Evolutionary conservation across 1,140 invertebrate species (phyloP), one percentile per base, ranked within the genome.

Genomic region (Microplitis mediator): DNA sequence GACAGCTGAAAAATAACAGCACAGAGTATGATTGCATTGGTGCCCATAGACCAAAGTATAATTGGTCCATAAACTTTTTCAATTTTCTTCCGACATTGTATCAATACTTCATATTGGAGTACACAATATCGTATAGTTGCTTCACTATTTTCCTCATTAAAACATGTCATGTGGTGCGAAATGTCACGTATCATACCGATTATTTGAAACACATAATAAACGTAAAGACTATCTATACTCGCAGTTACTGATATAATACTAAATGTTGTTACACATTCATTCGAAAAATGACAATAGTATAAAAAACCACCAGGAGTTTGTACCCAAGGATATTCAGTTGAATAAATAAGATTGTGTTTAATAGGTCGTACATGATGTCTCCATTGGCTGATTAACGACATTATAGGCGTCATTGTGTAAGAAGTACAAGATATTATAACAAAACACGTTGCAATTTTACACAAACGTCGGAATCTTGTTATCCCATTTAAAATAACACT

Each of bases 131-230:
- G 68, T 3, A 81, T 65, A 2, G 69, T 56, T 4, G 60, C 34
- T n/a, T n/a, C 11, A 58, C 71, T 52, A 67, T 75, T 64, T 9
- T 73, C 61, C 4, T 65, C 72, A n/a, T 64, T 51, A 16, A 80
- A n/a, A 35, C 75, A 67, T 0, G 62, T 35, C 13, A 79, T 76
- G 3, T 62, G 69, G 39, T 61, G 66, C 0, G 74, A 68, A 8
- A 78, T 70, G n/a, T 62, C 65, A 3, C 67, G 72, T 4, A 75
- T 32, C 72, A 73, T 62, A 32, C 67, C 66, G 9, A 50, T 36
- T 5, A 83, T 77, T 71, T 81, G 79, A 31, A 81, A 77, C 31
- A 76, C 36, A 14, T 77, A 77, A 14, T 78, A 61, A 11, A 75
- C 75, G 52, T 79, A 83, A 3, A 79, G 39, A 2, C 71, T 65